Base-by-base conservation (phyloP, 2,113 vertebrate species). In the Zosterops hypoxanthus region DNA sequence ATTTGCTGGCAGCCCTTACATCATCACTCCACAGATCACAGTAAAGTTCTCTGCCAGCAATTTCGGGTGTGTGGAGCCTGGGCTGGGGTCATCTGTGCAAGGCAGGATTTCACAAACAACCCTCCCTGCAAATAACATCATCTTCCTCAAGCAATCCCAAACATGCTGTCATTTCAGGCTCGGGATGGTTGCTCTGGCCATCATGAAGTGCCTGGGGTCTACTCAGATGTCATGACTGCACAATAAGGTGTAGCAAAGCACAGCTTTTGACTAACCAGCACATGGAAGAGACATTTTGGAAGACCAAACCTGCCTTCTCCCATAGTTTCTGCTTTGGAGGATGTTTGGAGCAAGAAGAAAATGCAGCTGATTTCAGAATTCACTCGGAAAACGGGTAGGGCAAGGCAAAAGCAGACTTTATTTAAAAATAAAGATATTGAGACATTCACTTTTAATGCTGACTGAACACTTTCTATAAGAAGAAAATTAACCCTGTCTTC, bases 1-100 rank as follows among this genome's bases (percentile, higher is more conserved):
- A 60, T 56, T n/a, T 49, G 65, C 82, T 82, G 77, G 83, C 76
- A 91, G 14, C 39, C 8, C 34, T 71, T 24, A 1, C 5, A 12
- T 25, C 91, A 70, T 26, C 60, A n/a, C 52, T 78, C 10, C 6
- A n/a, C 26, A 20, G 13, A 39, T 33, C 22, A 2, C 66, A 66
- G 1, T 8, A 5, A 47, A 2, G 3, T 14, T 52, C 81, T 13
- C 39, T 36, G 49, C 39, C 79, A 89, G 68, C 57, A 31, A 24
- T 60, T 75, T 14, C 0, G 0, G 71, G 70, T 28, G 50, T 11
- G 2, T 5, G 0, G 33, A 90, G 57, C 26, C 34, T 0, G 0
- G 14, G n/a, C 52, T 39, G 52, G 50, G 61, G 34, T 49, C 5
- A 2, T 5, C 18, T 9, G 18, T 7, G 3, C 59, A 46, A 94